Conservation (phyloP, 2,888 invertebrate species). For the Drosophila fungiperda region DNA sequence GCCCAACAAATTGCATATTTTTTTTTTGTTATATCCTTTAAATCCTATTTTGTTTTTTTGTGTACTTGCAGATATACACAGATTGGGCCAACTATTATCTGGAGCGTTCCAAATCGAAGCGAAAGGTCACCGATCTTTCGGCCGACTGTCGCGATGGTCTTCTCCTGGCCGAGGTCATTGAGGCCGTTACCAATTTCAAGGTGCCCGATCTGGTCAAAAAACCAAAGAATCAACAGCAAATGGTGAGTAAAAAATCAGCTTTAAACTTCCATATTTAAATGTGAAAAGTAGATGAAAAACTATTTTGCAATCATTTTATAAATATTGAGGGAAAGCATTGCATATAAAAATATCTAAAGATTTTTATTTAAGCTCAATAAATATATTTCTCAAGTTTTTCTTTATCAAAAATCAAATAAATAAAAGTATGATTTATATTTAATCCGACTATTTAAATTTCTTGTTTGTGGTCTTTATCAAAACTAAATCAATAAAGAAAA, state of each 20-base stretch:
- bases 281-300: neutral
- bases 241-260: conserved; percentile 88
- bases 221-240: conserved; percentile 95
- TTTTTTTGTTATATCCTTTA: neutral
- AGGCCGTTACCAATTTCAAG: conserved; percentile 93
- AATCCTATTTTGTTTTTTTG: too few relatives aligned
- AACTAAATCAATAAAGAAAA: neutral
- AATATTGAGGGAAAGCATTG: neutral
- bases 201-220: conserved; percentile 92
- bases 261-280: neutral
- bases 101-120: conserved; percentile 95
- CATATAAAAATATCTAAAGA: neutral
- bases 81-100: conserved; percentile 99
- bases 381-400: too few relatives aligned
- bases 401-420: neutral
- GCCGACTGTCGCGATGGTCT: conserved; percentile 97
- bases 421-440: neutral
- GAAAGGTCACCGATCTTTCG: conserved; percentile 93
- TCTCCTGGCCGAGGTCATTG: conserved; percentile 96
- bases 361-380: neutral
- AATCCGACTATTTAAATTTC: neutral
- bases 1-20: conserved; percentile 13
- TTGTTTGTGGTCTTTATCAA: neutral
- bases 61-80: conserved; percentile 94
- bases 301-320: neutral